phyloP scores from a whole-genome alignment of 2,797 vertebrate genomes.

The Peromyscus attwateri region DNA sequence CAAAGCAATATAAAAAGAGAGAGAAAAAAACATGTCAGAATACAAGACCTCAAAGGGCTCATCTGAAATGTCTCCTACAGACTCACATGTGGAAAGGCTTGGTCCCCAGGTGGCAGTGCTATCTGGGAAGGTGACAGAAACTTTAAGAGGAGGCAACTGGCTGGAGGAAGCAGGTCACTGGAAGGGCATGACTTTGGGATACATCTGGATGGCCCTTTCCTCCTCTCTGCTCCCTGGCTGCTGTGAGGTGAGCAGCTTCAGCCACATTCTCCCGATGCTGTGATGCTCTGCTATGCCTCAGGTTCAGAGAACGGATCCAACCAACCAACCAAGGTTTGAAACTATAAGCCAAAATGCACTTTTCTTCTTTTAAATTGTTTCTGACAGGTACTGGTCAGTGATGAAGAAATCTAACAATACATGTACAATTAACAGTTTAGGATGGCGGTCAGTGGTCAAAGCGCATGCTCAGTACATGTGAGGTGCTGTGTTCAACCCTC shows the following conservation, averaged over 20 bases:
- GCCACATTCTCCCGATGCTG: background rate
- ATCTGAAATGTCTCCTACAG: background rate
- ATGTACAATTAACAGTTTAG: background rate
- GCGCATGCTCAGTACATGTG: background rate
- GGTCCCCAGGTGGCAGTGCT: background rate
- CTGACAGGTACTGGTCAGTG: background rate
- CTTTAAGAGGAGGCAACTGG: background rate
- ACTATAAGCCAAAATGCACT: background rate
- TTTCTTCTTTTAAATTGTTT: background rate
- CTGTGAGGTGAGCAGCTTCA: background rate
- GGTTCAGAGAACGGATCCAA: background rate
- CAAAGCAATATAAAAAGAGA: slow-evolving; percentile 10
- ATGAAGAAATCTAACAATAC: background rate
- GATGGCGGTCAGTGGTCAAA: background rate
- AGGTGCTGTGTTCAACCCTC: background rate
- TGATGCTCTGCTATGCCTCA: background rate
- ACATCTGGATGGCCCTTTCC: background rate
- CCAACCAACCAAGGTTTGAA: background rate
- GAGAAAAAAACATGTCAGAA: background rate
- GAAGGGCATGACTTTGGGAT: background rate
- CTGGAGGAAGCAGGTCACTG: background rate
- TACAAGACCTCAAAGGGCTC: background rate
- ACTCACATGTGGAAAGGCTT: background rate
- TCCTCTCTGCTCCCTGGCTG: background rate
- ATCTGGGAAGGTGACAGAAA: background rate